A percentile compares a stretch with the other conserved stretches of the same genome.
These are phyloP conservation scores for Otus sunia DNA, from an alignment of 2,113 vertebrate genomes.

Conservation along the genomic window DNA sequence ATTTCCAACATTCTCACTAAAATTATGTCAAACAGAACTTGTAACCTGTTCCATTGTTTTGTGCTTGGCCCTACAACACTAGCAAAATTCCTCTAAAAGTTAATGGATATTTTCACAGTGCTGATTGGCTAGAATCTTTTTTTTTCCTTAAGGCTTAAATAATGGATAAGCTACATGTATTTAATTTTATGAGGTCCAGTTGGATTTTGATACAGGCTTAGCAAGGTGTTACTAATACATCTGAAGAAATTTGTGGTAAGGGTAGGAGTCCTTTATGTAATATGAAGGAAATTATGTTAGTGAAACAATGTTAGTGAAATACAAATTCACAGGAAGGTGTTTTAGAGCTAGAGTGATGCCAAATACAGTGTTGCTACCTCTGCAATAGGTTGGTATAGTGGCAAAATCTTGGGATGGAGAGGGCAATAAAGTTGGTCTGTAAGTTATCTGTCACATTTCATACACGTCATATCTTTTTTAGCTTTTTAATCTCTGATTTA, in stretches of 20 bases:
- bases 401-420: not conserved
- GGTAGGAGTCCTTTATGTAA: not conserved
- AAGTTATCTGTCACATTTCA: not conserved
- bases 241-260: not conserved
- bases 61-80: not conserved
- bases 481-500: not conserved
- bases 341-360: not conserved
- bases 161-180: not conserved
- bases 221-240: not conserved
- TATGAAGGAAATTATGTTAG: not conserved
- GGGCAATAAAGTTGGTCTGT: not conserved
- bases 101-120: not conserved
- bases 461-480: not conserved
- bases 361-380: not conserved
- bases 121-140: not conserved
- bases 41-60: not conserved
- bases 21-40: not conserved
- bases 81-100: not conserved
- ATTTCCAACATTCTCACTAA: not conserved
- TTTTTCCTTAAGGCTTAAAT: conserved; percentile 8
- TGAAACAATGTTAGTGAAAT: not conserved
- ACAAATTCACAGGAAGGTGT: not conserved
- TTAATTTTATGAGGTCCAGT: not conserved
- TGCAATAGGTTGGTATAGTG: not conserved
- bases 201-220: conserved; percentile 9